Base-by-base conservation (phyloP, 92 coral and sea anemone genomes). In the Epizoanthus scotinus region DNA sequence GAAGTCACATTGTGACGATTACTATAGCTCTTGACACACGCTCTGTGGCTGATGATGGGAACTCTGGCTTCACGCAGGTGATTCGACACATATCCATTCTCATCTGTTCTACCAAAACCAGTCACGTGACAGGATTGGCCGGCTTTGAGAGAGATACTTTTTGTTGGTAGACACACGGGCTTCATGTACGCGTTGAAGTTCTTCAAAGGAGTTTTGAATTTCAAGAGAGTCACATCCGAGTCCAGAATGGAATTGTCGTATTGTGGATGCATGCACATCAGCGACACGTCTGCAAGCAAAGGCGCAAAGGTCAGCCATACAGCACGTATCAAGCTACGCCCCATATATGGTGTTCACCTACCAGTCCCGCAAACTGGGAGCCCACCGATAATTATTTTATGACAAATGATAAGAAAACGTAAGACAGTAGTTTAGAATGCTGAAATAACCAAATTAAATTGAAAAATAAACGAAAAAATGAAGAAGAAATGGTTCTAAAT, bases 131-230 rank as follows among this genome's bases (percentile, higher is more conserved):
- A 86, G 17, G 61, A 42, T 42, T 15, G 66, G 28, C 89, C 89
- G 13, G 63, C 82, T 25, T 77, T 67, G 29, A 79, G 81, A 53
- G 71, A 34, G 4, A 75, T 74, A 40, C 79, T 44, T 71, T 58
- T 52, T 6, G n/a, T 26, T 26, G 89, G 86, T 82, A 86, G 69
- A 72, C 89, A 86, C 15, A 84, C 78, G 12, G 89, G 89, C 7
- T 57, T 60, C 42, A 86, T 72, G 71, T 80, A 80, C 57, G 63
- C 40, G 26, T 83, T 70, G 73, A 79, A 86, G 22, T 55, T 64
- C 75, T 63, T 83, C 25, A 75, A 20, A 3, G 81, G 80, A 0
- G 65, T 34, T 24, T 54, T 64, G 56, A 86, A 61, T 20, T 63
- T 78, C 38, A 86, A 55, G 63, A 86, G 49, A 6, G 85, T 83